Base-by-base conservation (phyloP, 2,888 invertebrate species). In the Ceramica pisi region DNA sequence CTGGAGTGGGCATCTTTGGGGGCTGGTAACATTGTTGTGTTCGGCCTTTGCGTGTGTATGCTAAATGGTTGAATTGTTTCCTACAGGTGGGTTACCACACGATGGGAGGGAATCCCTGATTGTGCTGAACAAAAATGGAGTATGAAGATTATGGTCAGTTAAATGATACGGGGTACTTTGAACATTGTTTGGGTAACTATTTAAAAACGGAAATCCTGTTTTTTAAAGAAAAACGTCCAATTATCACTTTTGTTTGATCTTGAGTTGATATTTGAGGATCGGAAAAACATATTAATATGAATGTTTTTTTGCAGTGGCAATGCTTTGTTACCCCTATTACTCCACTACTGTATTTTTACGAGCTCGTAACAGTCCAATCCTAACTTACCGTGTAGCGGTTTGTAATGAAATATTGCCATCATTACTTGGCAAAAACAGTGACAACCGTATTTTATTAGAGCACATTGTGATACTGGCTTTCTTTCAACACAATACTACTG, bases 21-120 rank as follows among this genome's bases (percentile, higher is more conserved):
- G 81, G 69, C 78, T 84, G 71, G 71, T 71, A 76, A 74, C 78
- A 80, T 81, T 84, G 78, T 80, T 76, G 73, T 71, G 82, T 81
- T 83, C 86, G 86, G 83, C 85, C 85, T 89, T 92, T 93, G 91
- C 94, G 91, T 92, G 90, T 91, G 91, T 91, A 94, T 90, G 94
- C 93, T 95, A 95, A 95, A 94, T 92, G 92, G 89, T 89, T 87
- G 89, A 89, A 94, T 94, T 94, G 92, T 94, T 93, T 91, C 89
- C 90, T 89, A 87, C 76, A 53, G 41, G 73, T 91, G 88, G 87
- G 89, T 87, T 51, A 89, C 93, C 89, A 93, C 83, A 53, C 63
- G 31, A 62, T 64, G 9, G 31, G 12, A 9, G 19, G 12, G n/a
- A 71, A 31, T 31, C 31, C 62, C 71, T 67, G 82, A 80, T 21